phyloP scores from a whole-genome alignment of 2,888 invertebrate species.

The Schizaphis graminum region DNA sequence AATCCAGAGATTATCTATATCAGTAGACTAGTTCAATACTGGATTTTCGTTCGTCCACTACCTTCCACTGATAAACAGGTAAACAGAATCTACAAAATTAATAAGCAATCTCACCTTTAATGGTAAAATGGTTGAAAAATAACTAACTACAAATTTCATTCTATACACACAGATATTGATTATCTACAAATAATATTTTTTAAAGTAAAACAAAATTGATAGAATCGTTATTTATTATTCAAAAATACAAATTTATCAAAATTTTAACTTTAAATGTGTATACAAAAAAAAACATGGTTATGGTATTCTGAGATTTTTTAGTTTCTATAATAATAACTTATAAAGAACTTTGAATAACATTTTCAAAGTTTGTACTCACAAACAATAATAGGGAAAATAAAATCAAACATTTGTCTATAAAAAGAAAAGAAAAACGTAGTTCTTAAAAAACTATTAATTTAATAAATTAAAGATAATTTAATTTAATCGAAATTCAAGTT shows the following conservation, averaged over 20 bases:
- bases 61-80: background rate
- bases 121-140: background rate
- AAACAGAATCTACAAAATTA: background rate
- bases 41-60: background rate
- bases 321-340: background rate
- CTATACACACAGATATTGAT: background rate
- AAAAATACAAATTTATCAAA: background rate
- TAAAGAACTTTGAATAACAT: background rate
- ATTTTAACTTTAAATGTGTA: background rate
- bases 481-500: background rate
- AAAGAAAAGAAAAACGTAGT: too few relatives aligned
- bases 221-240: background rate
- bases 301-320: background rate
- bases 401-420: too few relatives aligned
- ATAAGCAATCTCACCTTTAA: background rate
- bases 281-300: background rate
- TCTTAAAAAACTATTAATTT: too few relatives aligned
- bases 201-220: background rate
- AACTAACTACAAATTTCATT: background rate
- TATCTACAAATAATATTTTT: background rate
- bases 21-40: background rate
- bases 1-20: background rate
- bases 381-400: background rate
- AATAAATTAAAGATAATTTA: background rate
- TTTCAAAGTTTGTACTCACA: background rate